Evolutionary conservation across 2,113 vertebrate species (phyloP), one percentile per base, ranked within the genome.

Genomic region (Odobenus rosmarus): DNA sequence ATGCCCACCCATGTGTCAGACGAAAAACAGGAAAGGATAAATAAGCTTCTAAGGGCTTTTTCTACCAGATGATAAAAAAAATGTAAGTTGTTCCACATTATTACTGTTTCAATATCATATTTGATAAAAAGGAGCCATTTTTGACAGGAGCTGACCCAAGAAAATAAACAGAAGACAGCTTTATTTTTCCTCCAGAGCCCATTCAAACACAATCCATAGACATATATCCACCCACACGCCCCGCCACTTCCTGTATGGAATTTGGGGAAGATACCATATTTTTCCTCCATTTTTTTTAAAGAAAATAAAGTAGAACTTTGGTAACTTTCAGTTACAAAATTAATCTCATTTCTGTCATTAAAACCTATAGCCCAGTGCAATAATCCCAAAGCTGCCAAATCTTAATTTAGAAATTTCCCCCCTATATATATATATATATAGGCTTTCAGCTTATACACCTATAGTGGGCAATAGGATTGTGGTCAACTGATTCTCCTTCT

Each of bases 261-360:
- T 77, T 85, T 84, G 11, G 55, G 28, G 8, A 4, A 49, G 9
- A 7, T 55, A 64, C 3, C 11, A 81, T 69, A 39, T 31, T 71
- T 97, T 86, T 81, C 14, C 4, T 79, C 42, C 39, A 51, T 36
- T 80, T 69, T 67, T 92, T 72, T 79, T 49, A 31, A 26, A 83
- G 33, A 46, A 84, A 62, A 39, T 36, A 81, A 88, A 93, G 19
- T 79, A 93, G 26, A n/a, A 4, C 26, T 67, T 90, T 77, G 31
- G 13, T 24, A 15, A 92, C 42, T 96, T 94, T 71, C 42, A 80
- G 21, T 71, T 88, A 57, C 9, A 64, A 18, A 81, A 62, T 86
- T 7, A 39, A 18, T 97, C 31, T 88, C 7, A 33, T 61, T 90
- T 51, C 31, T 92, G 14, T 95, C 39, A 86, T 95, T 51, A 79